A percentile compares a stretch with the other conserved stretches of the same genome.
phyloP scores from a whole-genome alignment of 2,888 invertebrate genomes.

The Drosophila cracens region DNA sequence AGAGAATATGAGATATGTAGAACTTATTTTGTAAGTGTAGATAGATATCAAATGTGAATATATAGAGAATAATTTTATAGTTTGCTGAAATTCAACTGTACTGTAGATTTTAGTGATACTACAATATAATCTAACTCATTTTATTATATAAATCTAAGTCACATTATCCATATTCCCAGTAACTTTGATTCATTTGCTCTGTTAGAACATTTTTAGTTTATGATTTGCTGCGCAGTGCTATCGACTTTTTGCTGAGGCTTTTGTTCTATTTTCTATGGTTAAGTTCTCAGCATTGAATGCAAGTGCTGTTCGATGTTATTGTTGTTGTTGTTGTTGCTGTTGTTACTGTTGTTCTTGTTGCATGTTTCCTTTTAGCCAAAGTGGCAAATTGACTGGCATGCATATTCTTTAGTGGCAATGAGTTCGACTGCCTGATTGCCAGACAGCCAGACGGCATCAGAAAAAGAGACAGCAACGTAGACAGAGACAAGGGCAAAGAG shows the following conservation, averaged over 20 bases:
- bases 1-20: neutral
- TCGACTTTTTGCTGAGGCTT: constrained; percentile 63
- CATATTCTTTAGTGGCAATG: constrained; percentile 63
- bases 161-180: neutral
- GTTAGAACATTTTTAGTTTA: neutral
- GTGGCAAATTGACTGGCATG: constrained; percentile 82
- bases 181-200: neutral
- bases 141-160: neutral
- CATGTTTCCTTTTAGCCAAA: constrained; percentile 80
- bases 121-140: neutral
- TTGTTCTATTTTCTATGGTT: constrained; percentile 73
- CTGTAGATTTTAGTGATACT: neutral
- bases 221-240: constrained; percentile 56
- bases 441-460: constrained; percentile 47
- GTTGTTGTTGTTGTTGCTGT: constrained; percentile 39
- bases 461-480: neutral
- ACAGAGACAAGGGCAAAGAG: constrained; percentile 1
- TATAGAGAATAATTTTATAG: neutral
- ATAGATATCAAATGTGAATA: neutral
- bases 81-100: neutral
- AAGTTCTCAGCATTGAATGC: constrained; percentile 66
- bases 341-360: constrained; percentile 47
- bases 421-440: constrained; percentile 61
- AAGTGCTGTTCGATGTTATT: constrained; percentile 68
- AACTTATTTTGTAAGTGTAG: neutral